Evolutionary conservation across 2,797 vertebrate species (phyloP), one percentile per base, ranked within the genome.

Genomic region (Limosa lapponica): DNA sequence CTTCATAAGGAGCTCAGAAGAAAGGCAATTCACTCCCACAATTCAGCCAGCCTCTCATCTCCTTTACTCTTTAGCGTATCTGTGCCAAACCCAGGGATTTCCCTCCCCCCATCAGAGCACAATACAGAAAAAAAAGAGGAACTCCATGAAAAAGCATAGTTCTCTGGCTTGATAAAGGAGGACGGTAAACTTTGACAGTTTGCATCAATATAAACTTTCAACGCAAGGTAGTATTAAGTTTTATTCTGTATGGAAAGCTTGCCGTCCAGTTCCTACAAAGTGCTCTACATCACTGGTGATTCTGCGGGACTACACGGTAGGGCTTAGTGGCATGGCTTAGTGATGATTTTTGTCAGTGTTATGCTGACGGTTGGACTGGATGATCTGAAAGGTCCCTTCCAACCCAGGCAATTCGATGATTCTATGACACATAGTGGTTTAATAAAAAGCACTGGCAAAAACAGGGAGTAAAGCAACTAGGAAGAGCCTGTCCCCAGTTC

Each of bases 1-100:
- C 98, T 97, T 99, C 98, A 94, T 98, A 99, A 65, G 98, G 98
- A 90, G 99, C 98, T 96, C 99, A 18, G 97, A 98, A 88, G 98
- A 99, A 96, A 99, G 98, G 90, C 98, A 92, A 96, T 54, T 98
- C 98, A 93, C 98, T 98, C 92, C 98, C 98, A 93, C 93, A 98
- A 89, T 97, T 98, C 82, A 99, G 98, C 15, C 82, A 99, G 98
- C 15, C 55, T 46, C 52, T 57, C n/a, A 67, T 98, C 98, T 78
- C 98, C 97, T 59, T 97, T 97, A 92, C 99, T 98, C 95, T 98
- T 98, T 18, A 99, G 86, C 51, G 99, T 83, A 54, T 98, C 97
- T 10, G 97, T 98, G 77, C 98, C 98, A 91, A 82, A 74, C 4
- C 3, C 44, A 52, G 16, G 8, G 22, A 71, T 10, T 62, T 32